Conservation (phyloP, 2,888 invertebrate genomes). For the Argyra leucocephala region DNA sequence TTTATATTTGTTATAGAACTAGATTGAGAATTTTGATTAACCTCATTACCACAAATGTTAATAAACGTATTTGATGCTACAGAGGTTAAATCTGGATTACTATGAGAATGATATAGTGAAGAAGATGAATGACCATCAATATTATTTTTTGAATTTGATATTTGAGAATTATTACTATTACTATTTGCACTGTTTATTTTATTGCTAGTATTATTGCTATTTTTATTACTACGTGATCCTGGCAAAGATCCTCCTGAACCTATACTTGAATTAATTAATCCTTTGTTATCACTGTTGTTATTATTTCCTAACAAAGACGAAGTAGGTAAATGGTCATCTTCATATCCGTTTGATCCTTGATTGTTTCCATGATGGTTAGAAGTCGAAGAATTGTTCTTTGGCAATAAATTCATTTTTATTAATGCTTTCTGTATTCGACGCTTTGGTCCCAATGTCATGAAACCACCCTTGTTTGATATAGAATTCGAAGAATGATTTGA, state of each 20-base stretch:
- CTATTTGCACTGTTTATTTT: constrained; percentile 13
- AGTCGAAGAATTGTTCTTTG: constrained; percentile 62
- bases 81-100: constrained; percentile 78
- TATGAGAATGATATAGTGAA: constrained; percentile 70
- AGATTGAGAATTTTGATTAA: not conserved
- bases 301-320: constrained; percentile 29
- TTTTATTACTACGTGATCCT: constrained; percentile 12
- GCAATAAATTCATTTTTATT: constrained; percentile 76
- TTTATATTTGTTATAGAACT: not conserved
- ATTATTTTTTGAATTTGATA: constrained; percentile 39
- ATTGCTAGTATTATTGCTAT: constrained; percentile 14
- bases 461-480: constrained; percentile 57
- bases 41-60: not conserved
- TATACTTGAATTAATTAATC: constrained; percentile 45
- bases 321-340: constrained; percentile 27
- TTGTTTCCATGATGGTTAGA: not conserved
- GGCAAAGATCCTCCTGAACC: constrained; percentile 22
- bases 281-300: not conserved
- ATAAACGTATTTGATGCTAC: constrained; percentile 33
- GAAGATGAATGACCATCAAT: constrained; percentile 49
- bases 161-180: constrained; percentile 23
- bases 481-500: constrained; percentile 22
- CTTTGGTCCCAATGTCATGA: constrained; percentile 84
- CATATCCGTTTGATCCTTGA: constrained; percentile 20
- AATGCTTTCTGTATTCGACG: constrained; percentile 73